Evolutionary conservation across 1,140 invertebrate genomes (phyloP), one percentile per base, ranked within the genome.

Genomic region (Pogonognathellus flavescens): DNA sequence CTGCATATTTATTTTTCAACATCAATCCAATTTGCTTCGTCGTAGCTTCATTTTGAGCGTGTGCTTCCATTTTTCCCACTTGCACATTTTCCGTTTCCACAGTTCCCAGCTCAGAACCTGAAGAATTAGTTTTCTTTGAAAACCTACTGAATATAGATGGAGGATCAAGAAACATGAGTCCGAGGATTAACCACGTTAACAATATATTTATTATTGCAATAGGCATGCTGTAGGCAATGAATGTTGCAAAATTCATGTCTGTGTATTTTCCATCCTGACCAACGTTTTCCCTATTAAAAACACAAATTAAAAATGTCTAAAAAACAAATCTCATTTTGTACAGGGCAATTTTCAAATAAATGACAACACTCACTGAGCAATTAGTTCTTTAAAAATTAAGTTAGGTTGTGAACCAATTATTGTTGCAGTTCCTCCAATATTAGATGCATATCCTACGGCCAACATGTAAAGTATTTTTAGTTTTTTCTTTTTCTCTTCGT

Each of bases 321-420:
- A 20, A 60, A 10, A 60, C n/a, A n/a, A n/a, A n/a, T n/a, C n/a
- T n/a, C n/a, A n/a, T n/a, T n/a, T n/a, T n/a, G n/a, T n/a, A n/a
- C n/a, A n/a, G n/a, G n/a, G n/a, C n/a, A n/a, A n/a, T n/a, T n/a
- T n/a, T n/a, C n/a, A n/a, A n/a, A n/a, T n/a, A n/a, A n/a, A n/a
- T n/a, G 57, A 60, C 0, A 59, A 11, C 9, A 86, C 89, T 90
- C 88, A 92, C 92, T 89, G 80, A 85, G 91, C 91, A 16, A 91
- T 85, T 50, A 90, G 89, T 55, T 91, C 92, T 87, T 91, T 91
- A 5, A 92, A 85, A 14, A 93, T 90, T 50, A 93, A 88, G 88
- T 93, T 93, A 6, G 93, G 92, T 4, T 90, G 90, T 1, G 93
- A 93, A 9, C 93, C 93, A 9, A 92, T 93, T 1, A 93, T 85